A percentile compares a stretch with the other conserved stretches of the same genome.
These are phyloP conservation scores for Amiota minor DNA, from an alignment of 2,888 invertebrate species.

Conservation along the genomic window DNA sequence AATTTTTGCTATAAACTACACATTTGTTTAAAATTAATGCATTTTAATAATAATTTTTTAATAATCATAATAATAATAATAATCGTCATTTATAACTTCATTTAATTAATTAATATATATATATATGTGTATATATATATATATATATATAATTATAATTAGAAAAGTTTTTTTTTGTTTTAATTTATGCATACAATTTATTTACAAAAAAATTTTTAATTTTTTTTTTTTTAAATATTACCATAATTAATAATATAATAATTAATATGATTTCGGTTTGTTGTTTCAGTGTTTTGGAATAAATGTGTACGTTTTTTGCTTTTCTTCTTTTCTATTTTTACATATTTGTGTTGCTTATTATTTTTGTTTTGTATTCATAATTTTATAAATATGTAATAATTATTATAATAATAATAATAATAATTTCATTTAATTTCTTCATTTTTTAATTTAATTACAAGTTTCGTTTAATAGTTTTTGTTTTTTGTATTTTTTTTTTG, in stretches of 20 bases:
- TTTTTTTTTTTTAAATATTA: slow-evolving; percentile 34
- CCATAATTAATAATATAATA: slow-evolving; percentile 30
- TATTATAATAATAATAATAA: neutral
- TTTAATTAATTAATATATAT: slow-evolving; percentile 31
- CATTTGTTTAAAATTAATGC: slow-evolving; percentile 60
- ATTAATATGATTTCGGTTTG: slow-evolving; percentile 40
- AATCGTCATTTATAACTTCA: slow-evolving; percentile 52
- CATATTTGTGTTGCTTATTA: slow-evolving; percentile 19
- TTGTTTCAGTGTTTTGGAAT: slow-evolving; percentile 55
- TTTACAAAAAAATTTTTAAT: slow-evolving; percentile 39
- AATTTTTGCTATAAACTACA: slow-evolving; percentile 64
- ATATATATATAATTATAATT: slow-evolving; percentile 20
- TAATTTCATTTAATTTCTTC: slow-evolving; percentile 20
- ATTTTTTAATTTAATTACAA: slow-evolving; percentile 18
- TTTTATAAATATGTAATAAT: slow-evolving; percentile 2
- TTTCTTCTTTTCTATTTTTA: slow-evolving; percentile 37
- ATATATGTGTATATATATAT: slow-evolving; percentile 18
- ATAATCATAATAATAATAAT: slow-evolving; percentile 50
- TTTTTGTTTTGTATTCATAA: neutral
- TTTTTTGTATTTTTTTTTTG: slow-evolving; percentile 2
- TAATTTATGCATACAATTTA: slow-evolving; percentile 30
- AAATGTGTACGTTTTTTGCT: slow-evolving; percentile 50
- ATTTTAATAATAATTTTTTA: slow-evolving; percentile 30
- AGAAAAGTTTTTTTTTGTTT: slow-evolving; percentile 20
- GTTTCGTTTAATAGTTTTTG: neutral